Evolutionary conservation across 2,888 invertebrate genomes (phyloP).

Genomic region (Tetranychus truncatus): DNA sequence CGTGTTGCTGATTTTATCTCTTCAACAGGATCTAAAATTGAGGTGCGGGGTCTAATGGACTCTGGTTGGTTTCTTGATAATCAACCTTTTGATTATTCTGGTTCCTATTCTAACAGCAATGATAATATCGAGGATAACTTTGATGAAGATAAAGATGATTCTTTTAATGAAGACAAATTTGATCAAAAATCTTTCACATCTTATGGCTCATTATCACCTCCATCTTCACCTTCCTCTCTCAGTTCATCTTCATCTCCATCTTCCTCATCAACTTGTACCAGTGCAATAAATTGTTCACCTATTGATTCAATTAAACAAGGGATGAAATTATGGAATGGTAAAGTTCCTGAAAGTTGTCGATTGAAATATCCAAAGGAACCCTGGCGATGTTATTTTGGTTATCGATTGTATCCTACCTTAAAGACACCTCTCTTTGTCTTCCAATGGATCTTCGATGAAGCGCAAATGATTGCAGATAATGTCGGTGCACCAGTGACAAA

Average conservation of each 20-base stretch:
- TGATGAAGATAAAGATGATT: neutral
- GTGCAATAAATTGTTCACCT: conserved; percentile 42
- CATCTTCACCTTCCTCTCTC: neutral
- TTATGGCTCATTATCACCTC: neutral
- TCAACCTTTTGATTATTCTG: conserved; percentile 43
- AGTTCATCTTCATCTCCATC: neutral
- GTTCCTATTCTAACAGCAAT: neutral
- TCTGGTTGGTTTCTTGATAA: conserved; percentile 88
- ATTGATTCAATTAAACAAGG: conserved; percentile 51
- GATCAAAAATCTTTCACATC: neutral
- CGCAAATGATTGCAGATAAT: conserved; percentile 78
- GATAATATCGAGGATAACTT: neutral
- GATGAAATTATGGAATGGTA: conserved; percentile 57
- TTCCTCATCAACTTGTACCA: conserved; percentile 31
- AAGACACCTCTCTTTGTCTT: conserved; percentile 74
- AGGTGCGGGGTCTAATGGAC: conserved; percentile 66
- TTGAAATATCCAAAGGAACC: conserved; percentile 46
- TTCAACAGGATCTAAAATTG: conserved; percentile 31
- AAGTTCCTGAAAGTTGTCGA: conserved; percentile 56
- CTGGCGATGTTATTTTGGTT: conserved; percentile 84
- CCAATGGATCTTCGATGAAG: conserved; percentile 86
- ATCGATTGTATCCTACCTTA: conserved; percentile 63
- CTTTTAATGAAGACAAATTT: neutral
- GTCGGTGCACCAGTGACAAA: conserved; percentile 71
- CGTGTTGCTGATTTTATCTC: conserved; percentile 51